These are phyloP conservation scores for Leiothrix lutea DNA, from an alignment of 2,113 vertebrate species.

Conservation along the genomic window DNA sequence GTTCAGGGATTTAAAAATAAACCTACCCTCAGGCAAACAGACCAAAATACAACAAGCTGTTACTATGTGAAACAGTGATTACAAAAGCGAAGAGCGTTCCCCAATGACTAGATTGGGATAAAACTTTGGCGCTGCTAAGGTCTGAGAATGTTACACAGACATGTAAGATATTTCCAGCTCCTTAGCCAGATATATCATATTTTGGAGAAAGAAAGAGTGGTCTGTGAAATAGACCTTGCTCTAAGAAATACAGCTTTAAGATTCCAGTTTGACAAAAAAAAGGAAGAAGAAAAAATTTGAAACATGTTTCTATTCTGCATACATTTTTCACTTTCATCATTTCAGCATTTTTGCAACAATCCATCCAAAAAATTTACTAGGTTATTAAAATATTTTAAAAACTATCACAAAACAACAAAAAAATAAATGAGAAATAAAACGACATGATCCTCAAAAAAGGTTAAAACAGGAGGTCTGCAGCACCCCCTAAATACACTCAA, in stretches of 20 bases:
- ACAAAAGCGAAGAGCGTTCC: slow-evolving; percentile 84
- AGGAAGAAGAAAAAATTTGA: not conserved
- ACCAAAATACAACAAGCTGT: slow-evolving; percentile 86
- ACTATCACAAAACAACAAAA: not conserved
- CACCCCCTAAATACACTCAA: not conserved
- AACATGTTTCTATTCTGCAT: not conserved
- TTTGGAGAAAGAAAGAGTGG: slow-evolving; percentile 44
- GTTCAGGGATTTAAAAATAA: slow-evolving; percentile 89
- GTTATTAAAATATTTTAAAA: not conserved
- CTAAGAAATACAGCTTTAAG: not conserved
- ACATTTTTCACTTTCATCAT: slow-evolving; percentile 10
- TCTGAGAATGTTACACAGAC: slow-evolving; percentile 72
- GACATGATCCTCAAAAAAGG: not conserved
- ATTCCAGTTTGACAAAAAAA: not conserved
- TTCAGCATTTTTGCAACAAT: slow-evolving; percentile 8
- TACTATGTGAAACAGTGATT: slow-evolving; percentile 78
- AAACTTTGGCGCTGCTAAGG: slow-evolving; percentile 67
- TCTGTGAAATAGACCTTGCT: slow-evolving; percentile 26
- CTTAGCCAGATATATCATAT: slow-evolving; percentile 64
- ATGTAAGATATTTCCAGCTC: slow-evolving; percentile 72
- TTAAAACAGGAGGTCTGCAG: not conserved
- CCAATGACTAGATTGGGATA: slow-evolving; percentile 76
- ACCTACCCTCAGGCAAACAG: slow-evolving; percentile 79
- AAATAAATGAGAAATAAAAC: not conserved
- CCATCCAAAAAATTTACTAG: not conserved